Evolutionary conservation across 2,888 invertebrate genomes (phyloP).

Genomic region (Ectropis crepuscularia): DNA sequence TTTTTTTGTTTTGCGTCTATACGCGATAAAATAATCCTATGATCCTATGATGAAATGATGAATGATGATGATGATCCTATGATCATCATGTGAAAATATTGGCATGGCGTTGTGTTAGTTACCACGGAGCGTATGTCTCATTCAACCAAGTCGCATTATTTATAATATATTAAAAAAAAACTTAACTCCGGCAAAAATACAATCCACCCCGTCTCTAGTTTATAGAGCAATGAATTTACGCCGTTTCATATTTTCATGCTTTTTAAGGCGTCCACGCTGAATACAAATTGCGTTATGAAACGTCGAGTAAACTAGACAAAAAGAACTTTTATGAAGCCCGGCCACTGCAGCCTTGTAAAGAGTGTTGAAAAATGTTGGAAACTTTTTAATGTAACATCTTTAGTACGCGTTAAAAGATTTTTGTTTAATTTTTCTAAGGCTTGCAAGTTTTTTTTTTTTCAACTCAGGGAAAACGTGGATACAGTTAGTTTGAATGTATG

Average conservation of each 20-base stretch:
- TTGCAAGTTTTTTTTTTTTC: too few relatives aligned
- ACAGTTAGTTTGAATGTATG: too few relatives aligned
- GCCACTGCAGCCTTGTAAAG: conserved; percentile 10
- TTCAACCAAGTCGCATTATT: too few relatives aligned
- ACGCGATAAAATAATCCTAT: too few relatives aligned
- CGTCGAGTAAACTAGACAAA: conserved; percentile 31
- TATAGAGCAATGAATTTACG: conserved; percentile 52
- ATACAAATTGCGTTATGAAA: conserved; percentile 63
- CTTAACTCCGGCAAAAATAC: conserved; percentile 18
- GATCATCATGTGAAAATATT: too few relatives aligned
- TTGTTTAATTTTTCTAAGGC: conserved; percentile 1
- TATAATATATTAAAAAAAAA: neutral
- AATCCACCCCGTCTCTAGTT: conserved; percentile 10
- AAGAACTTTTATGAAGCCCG: conserved; percentile 39
- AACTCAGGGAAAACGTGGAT: too few relatives aligned
- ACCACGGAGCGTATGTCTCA: too few relatives aligned
- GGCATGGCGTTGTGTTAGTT: too few relatives aligned
- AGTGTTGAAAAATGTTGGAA: conserved; percentile 3
- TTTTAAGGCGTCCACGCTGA: conserved; percentile 51
- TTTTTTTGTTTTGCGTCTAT: too few relatives aligned
- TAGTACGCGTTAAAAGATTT: conserved; percentile 4
- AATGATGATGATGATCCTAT: too few relatives aligned
- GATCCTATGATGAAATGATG: too few relatives aligned
- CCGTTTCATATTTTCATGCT: conserved; percentile 63
- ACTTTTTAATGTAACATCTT: conserved; percentile 14